A percentile compares a stretch with the other conserved stretches of the same genome.
Conservation (phyloP, 2,888 invertebrate genomes). For the Bhutanitis thaidina region DNA sequence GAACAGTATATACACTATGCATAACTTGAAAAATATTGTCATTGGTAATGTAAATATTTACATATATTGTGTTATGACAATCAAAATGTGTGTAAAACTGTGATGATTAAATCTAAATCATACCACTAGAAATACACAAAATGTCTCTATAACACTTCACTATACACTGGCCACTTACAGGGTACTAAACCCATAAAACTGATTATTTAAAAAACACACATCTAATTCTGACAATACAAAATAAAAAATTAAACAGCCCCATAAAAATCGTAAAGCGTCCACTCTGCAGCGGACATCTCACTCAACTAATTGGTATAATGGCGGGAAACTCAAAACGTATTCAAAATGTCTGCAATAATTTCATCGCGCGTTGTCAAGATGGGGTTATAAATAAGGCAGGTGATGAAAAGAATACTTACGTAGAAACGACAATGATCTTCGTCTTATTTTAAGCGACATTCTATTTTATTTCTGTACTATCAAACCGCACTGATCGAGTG, state of each 20-base stretch:
- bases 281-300: constrained; percentile 70
- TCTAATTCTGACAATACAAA: neutral
- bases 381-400: constrained; percentile 70
- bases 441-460: constrained; percentile 50
- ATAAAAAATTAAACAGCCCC: constrained; percentile 41
- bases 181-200: neutral
- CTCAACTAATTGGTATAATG: constrained; percentile 77
- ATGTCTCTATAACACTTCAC: neutral
- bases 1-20: no score
- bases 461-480: constrained; percentile 32
- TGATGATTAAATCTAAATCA: no score
- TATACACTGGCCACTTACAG: neutral
- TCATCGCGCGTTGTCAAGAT: constrained; percentile 62
- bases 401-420: constrained; percentile 72
- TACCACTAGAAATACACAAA: no score
- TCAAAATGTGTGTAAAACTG: no score
- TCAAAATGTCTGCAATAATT: constrained; percentile 68
- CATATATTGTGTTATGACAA: no score
- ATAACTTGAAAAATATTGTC: no score
- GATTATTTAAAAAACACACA: neutral
- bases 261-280: constrained; percentile 65
- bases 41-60: no score
- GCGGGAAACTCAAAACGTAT: constrained; percentile 65
- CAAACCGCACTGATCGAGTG: neutral
- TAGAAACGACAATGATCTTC: constrained; percentile 68